Base-by-base conservation (phyloP, 2,113 vertebrate species). In the Genyomyrus donnyi region DNA sequence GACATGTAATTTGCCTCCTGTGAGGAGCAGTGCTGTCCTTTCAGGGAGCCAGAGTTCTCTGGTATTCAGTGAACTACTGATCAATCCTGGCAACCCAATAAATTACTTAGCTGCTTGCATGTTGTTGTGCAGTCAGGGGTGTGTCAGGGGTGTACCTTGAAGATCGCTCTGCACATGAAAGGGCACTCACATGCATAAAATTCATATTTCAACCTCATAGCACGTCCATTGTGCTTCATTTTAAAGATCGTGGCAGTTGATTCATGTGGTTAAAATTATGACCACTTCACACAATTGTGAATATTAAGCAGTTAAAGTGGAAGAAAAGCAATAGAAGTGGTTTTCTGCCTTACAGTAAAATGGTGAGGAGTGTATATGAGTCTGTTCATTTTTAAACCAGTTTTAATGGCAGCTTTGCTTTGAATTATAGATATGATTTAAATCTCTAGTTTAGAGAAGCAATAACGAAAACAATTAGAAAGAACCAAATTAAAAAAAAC, bases 1-100 rank as follows among this genome's bases (percentile, higher is more conserved):
- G 53, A 89, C 66, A 77, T 89, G 46, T 74, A 77, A 89, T 89
- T 77, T 80, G 45, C 42, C 56, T 62, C 86, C 45, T 11, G 4
- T n/a, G 58, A 77, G 15, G 3, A 89, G 66, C 45, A 35, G 19
- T 39, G 88, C 1, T 8, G 13, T 89, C n/a, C 62, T 80, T 88
- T 66, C 66, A 7, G 50, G 58, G 46, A 70, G 48, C 58, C 48
- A 6, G 42, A 89, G 24, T 42, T 77, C 46, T 49, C 62, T 89
- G 66, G 27, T 27, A 50, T 35, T 58, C 66, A 50, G 45, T 77
- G 10, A 24, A 11, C 21, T 89, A 89, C 70, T 89, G 62, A 89
- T 77, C 45, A 77, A 24, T 77, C 45, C 45, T 46, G 24, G 45
- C 66, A 74, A 77, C 80, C 88, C 85, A 66, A 50, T 89, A 77